phyloP scores from a whole-genome alignment of 1,140 invertebrate species.

The Elymnias hypermnestra region DNA sequence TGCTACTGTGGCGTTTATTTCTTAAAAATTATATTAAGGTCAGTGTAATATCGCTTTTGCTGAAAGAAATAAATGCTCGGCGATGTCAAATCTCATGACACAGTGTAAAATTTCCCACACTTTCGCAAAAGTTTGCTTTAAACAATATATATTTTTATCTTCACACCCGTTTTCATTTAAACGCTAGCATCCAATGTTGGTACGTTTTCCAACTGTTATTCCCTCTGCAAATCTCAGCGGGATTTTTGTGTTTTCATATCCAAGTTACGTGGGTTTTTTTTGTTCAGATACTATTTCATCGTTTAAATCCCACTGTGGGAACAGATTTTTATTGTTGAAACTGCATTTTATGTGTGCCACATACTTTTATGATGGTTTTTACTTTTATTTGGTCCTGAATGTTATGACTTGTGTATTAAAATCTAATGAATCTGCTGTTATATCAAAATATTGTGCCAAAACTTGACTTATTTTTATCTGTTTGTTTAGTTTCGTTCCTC shows the following conservation, averaged over 20 bases:
- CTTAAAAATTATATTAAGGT: too few species aligned
- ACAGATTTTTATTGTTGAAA: constrained; percentile 1
- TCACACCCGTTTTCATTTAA: neutral
- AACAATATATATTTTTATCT: constrained; percentile 4
- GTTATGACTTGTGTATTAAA: too few species aligned
- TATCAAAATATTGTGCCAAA: too few species aligned
- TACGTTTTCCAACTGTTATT: constrained; percentile 3
- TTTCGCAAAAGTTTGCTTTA: neutral
- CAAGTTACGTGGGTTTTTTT: neutral
- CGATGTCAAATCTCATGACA: neutral
- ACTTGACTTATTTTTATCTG: too few species aligned
- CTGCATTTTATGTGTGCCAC: neutral
- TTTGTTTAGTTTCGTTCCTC: too few species aligned
- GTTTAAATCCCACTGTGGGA: constrained; percentile 4
- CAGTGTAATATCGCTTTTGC: too few species aligned
- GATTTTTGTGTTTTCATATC: constrained; percentile 3
- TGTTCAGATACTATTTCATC: constrained; percentile 3
- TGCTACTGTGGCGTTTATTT: too few species aligned
- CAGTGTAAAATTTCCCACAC: neutral
- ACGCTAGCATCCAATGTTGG: neutral
- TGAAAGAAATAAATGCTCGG: neutral
- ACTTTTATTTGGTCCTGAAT: too few species aligned
- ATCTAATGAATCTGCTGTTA: too few species aligned
- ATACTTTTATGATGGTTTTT: too few species aligned
- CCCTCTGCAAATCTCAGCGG: neutral